Evolutionary conservation across 2,113 vertebrate genomes (phyloP).

Genomic region (Rhipidura dahli): DNA sequence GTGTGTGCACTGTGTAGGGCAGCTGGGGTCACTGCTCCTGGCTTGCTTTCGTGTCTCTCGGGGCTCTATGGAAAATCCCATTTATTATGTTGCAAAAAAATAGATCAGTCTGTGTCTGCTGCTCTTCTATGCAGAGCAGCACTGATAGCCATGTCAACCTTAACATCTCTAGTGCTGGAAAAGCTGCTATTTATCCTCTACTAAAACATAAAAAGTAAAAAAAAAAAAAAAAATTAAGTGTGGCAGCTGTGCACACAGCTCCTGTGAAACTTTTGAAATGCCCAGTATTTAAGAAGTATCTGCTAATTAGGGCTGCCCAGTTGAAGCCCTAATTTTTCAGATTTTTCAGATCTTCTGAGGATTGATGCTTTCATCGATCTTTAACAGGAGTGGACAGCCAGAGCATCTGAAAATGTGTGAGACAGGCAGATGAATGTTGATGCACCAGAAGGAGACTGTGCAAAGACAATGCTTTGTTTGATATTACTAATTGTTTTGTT

Average conservation of each 20-base stretch:
- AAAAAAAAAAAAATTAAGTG: not conserved
- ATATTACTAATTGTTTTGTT: constrained; percentile 43
- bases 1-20: not conserved
- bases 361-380: not conserved
- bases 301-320: not conserved
- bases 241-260: not conserved
- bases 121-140: not conserved
- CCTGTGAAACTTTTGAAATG: not conserved
- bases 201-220: not conserved
- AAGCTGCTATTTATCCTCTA: not conserved
- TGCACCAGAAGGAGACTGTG: not conserved
- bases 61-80: not conserved
- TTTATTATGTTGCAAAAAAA: not conserved
- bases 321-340: not conserved
- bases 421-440: not conserved
- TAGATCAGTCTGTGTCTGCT: not conserved
- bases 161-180: not conserved
- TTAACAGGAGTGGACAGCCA: not conserved
- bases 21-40: not conserved
- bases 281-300: not conserved
- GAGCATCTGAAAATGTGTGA: not conserved
- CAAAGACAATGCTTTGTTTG: not conserved
- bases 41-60: not conserved
- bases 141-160: not conserved
- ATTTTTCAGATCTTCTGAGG: not conserved